A percentile compares a stretch with the other conserved stretches of the same genome.
Evolutionary conservation across 2,888 invertebrate genomes (phyloP).

Genomic region (Ophioninae sp.): DNA sequence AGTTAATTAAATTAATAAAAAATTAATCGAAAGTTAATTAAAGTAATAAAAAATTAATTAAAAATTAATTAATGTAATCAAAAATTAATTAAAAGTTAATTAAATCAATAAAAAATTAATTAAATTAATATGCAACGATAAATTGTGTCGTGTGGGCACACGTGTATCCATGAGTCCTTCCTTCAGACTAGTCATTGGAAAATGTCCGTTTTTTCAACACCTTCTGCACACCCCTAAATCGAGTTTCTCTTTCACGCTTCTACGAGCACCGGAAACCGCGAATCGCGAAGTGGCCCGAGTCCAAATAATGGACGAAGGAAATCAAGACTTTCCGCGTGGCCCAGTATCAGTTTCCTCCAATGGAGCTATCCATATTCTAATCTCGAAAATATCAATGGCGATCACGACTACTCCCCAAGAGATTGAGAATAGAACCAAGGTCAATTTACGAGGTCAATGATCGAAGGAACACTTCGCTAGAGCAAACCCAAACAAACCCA

Average conservation of each 20-base stretch:
- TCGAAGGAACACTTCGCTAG: neutral
- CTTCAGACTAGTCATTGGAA: no score
- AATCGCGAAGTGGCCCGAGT: neutral
- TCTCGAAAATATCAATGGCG: neutral
- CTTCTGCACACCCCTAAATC: neutral
- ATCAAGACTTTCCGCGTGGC: neutral
- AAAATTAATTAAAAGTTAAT: slow-evolving; percentile 19
- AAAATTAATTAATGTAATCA: slow-evolving; percentile 36
- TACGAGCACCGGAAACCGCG: neutral
- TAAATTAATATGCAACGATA: slow-evolving; percentile 29
- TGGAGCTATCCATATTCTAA: slow-evolving; percentile 1
- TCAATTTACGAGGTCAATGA: slow-evolving; percentile 15
- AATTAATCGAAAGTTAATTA: no score
- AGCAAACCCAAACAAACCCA: no score
- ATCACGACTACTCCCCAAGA: neutral
- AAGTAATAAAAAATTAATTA: slow-evolving; percentile 14
- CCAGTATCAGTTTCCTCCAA: neutral
- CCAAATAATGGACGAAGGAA: neutral
- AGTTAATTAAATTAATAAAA: slow-evolving; percentile 25
- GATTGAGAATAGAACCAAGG: neutral
- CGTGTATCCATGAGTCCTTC: slow-evolving; percentile 38
- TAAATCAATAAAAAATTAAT: slow-evolving; percentile 18
- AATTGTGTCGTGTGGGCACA: slow-evolving; percentile 43
- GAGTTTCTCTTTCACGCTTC: neutral
- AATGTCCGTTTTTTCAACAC: neutral